These are phyloP conservation scores for Lasius fuliginosus DNA, from an alignment of 2,888 invertebrate species.

Conservation along the genomic window DNA sequence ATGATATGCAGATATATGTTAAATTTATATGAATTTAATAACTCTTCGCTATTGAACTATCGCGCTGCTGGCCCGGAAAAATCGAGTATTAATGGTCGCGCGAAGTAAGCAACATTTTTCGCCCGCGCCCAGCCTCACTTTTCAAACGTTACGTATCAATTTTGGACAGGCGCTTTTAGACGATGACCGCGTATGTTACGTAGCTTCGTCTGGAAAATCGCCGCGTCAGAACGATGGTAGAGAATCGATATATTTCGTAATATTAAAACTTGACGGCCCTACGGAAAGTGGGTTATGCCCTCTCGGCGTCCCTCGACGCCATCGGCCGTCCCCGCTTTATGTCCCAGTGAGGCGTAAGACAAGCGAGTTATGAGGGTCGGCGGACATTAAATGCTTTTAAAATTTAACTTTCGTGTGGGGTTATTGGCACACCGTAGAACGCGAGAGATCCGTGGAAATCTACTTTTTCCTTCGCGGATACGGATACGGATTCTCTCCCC, in stretches of 20 bases:
- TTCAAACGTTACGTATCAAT: conserved; percentile 42
- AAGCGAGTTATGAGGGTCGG: conserved; percentile 69
- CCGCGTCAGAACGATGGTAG: conserved; percentile 67
- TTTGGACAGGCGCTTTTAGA: conserved; percentile 44
- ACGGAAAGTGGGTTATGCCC: conserved; percentile 75
- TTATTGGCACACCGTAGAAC: conserved; percentile 58
- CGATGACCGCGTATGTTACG: conserved; percentile 50
- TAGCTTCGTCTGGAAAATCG: conserved; percentile 57
- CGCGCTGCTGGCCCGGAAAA: background rate
- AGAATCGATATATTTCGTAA: conserved; percentile 77
- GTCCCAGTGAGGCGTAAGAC: conserved; percentile 63
- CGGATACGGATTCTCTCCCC: conserved; percentile 60
- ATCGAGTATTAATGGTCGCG: conserved; percentile 37
- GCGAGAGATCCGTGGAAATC: conserved; percentile 73
- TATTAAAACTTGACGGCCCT: conserved; percentile 79
- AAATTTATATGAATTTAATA: conserved; percentile 22
- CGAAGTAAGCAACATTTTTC: conserved; percentile 40
- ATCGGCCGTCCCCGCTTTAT: conserved; percentile 58
- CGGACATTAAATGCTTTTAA: conserved; percentile 78
- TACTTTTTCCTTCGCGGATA: conserved; percentile 52
- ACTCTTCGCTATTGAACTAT: conserved; percentile 19
- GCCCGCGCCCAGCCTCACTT: conserved; percentile 18
- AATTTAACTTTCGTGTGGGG: conserved; percentile 75
- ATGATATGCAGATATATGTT: background rate
- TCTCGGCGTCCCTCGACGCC: conserved; percentile 57